These are phyloP conservation scores for Borostomias antarcticus DNA, from an alignment of 2,797 vertebrate species.

Conservation along the genomic window DNA sequence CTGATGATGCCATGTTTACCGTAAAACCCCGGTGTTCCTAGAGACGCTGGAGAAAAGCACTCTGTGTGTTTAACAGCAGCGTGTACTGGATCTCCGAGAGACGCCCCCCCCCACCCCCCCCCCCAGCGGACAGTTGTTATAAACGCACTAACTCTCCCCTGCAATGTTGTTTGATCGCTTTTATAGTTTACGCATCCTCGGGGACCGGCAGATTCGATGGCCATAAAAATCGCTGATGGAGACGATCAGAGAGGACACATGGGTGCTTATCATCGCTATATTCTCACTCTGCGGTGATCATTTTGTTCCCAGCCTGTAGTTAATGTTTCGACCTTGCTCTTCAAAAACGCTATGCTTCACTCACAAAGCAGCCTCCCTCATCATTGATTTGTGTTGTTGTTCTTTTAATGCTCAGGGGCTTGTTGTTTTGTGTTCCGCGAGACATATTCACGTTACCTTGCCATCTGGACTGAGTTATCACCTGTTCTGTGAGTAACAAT, in stretches of 20 bases:
- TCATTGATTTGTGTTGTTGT: slow-evolving; percentile 70
- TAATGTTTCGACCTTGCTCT: slow-evolving; percentile 69
- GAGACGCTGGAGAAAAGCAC: slow-evolving; percentile 45
- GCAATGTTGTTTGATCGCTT: slow-evolving; percentile 49
- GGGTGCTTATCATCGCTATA: slow-evolving; percentile 55
- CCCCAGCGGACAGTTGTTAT: slow-evolving; percentile 61
- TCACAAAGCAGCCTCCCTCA: slow-evolving; percentile 54
- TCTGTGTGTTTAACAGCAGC: slow-evolving; percentile 48
- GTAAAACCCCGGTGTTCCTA: slow-evolving; percentile 46
- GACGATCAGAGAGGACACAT: slow-evolving; percentile 63
- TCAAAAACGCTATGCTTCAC: slow-evolving; percentile 63
- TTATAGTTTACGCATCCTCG: slow-evolving; percentile 38
- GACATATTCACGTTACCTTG: slow-evolving; percentile 64
- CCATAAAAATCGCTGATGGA: slow-evolving; percentile 36
- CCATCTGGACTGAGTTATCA: slow-evolving; percentile 60
- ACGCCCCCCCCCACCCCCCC: too few species aligned
- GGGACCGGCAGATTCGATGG: slow-evolving; percentile 51
- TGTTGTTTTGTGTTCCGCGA: slow-evolving; percentile 41
- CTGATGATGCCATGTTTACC: slow-evolving; percentile 64
- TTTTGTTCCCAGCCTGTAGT: slow-evolving; percentile 56
- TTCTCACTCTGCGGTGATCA: slow-evolving; percentile 59
- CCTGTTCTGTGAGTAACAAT: slow-evolving; percentile 45
- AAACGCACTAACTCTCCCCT: slow-evolving; percentile 45
- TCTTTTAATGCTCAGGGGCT: slow-evolving; percentile 8
- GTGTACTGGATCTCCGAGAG: slow-evolving; percentile 34